phyloP scores from a whole-genome alignment of 2,113 vertebrate species.

The Campylomormyrus numenius region DNA sequence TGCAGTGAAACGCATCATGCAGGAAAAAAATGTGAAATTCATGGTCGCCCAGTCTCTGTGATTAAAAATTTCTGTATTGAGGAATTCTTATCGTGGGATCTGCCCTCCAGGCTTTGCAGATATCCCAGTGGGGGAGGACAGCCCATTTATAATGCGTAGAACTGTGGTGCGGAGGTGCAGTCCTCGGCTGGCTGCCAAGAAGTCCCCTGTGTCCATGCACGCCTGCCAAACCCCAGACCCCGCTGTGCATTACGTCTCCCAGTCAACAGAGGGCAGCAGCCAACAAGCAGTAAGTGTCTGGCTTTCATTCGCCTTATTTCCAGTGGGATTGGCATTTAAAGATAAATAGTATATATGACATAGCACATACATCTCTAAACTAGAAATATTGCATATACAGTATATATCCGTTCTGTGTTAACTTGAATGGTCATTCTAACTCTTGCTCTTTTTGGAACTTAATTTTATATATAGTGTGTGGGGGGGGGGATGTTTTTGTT shows the following conservation, averaged over 20 bases:
- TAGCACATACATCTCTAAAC: neutral
- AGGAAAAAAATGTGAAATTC: too few relatives aligned
- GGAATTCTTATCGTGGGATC: neutral
- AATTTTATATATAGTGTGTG: neutral
- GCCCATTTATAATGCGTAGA: conserved; percentile 66
- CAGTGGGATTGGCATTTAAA: neutral
- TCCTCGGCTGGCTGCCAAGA: conserved; percentile 52
- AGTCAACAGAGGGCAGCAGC: conserved; percentile 66
- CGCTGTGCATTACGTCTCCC: conserved; percentile 31
- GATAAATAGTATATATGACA: neutral
- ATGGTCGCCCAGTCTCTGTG: neutral
- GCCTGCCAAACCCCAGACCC: conserved; percentile 36
- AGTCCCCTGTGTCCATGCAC: neutral
- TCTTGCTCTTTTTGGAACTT: neutral
- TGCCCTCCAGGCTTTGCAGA: conserved; percentile 68
- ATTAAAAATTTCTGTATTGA: neutral
- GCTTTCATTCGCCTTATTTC: neutral
- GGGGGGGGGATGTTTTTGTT: neutral
- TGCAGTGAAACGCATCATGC: neutral
- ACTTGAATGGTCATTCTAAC: neutral
- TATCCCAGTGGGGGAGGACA: conserved; percentile 64
- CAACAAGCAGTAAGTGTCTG: conserved; percentile 55
- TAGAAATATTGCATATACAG: neutral
- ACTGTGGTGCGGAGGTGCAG: conserved; percentile 62
- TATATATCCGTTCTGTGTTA: neutral